Evolutionary conservation across 1,140 invertebrate genomes (phyloP).

Genomic region (Drosophila oshimai): DNA sequence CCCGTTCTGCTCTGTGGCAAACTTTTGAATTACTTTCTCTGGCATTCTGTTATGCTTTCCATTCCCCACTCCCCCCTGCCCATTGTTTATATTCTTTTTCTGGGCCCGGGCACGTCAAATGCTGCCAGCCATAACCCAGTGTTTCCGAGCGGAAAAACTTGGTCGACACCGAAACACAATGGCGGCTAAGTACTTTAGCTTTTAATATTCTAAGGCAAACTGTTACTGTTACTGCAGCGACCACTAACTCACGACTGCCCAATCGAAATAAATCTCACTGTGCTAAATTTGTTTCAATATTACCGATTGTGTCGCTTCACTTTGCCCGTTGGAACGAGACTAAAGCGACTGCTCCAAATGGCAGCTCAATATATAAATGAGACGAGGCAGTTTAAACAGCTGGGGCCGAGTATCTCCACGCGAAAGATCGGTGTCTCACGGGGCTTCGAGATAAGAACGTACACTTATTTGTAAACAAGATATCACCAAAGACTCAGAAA

Average conservation of each 20-base stretch:
- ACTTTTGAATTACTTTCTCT: conserved; percentile 67
- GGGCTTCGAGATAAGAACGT: neutral
- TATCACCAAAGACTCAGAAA: neutral
- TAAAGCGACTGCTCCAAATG: neutral
- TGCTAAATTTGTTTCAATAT: neutral
- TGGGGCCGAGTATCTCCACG: too few species aligned
- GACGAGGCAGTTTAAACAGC: neutral
- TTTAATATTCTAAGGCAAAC: conserved; percentile 28
- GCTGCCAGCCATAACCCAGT: conserved; percentile 26
- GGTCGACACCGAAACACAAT: conserved; percentile 2
- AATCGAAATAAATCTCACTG: neutral
- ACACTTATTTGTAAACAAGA: neutral
- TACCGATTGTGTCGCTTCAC: neutral
- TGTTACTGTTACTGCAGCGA: neutral
- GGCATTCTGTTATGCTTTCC: conserved; percentile 33
- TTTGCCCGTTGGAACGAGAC: conserved; percentile 5
- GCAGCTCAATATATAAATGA: conserved; percentile 28
- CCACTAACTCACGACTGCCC: conserved; percentile 3
- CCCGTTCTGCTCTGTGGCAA: conserved; percentile 59
- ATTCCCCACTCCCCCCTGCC: neutral
- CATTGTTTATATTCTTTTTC: conserved; percentile 4
- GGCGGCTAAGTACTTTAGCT: conserved; percentile 11
- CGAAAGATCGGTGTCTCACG: conserved; percentile 2
- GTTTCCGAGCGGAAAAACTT: conserved; percentile 29
- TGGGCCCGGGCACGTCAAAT: conserved; percentile 7